Percentiles rank a stretch among this genome's conserved stretches.
phyloP scores from a whole-genome alignment of 2,797 vertebrate species.

The Ispidina lecontei region DNA sequence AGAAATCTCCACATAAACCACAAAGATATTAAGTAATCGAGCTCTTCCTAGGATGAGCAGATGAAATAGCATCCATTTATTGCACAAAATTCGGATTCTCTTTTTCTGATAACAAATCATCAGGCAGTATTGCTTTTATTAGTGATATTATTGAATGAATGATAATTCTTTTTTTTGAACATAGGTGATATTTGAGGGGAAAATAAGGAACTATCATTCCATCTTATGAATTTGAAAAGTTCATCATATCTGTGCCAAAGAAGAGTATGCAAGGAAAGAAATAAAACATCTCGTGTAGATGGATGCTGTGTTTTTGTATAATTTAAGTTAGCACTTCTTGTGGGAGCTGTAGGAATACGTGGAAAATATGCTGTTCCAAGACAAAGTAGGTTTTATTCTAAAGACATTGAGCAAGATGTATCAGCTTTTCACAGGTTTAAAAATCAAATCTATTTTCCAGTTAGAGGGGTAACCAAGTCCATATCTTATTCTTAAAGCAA shows the following conservation, averaged over 20 bases:
- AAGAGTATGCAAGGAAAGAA: background rate
- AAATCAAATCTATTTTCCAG: background rate
- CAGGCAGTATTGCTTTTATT: background rate
- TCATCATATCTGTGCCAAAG: background rate
- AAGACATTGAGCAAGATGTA: background rate
- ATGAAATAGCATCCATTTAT: background rate
- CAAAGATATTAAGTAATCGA: background rate
- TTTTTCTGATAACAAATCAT: background rate
- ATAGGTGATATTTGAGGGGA: fast-evolving
- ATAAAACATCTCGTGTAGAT: background rate
- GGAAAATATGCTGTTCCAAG: background rate
- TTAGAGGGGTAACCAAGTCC: background rate
- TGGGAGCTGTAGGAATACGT: background rate
- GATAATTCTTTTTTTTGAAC: background rate
- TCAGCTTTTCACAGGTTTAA: background rate
- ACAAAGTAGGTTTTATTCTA: background rate
- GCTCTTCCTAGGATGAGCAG: background rate
- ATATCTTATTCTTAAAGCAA: background rate
- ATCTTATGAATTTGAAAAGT: background rate
- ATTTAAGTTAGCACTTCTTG: background rate
- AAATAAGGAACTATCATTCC: background rate
- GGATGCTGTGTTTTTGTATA: background rate
- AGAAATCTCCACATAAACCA: background rate
- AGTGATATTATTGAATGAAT: background rate
- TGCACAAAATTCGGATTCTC: background rate